Percentiles rank a stretch among this genome's conserved stretches.
Evolutionary conservation across 2,888 invertebrate species (phyloP).

Genomic region (Vandiemenella viatica): DNA sequence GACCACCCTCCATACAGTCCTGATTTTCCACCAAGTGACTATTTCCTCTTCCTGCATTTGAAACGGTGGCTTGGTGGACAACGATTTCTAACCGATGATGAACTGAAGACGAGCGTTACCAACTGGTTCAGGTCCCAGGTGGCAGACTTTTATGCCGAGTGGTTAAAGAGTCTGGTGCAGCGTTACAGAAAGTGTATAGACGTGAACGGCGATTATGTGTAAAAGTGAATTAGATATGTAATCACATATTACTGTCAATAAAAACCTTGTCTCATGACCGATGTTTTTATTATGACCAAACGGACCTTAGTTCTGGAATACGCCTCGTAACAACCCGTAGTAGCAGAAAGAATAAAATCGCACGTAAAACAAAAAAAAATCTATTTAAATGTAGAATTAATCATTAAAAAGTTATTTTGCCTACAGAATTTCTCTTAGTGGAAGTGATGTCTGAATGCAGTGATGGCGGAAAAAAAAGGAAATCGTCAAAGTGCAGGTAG

Average conservation of each 20-base stretch:
- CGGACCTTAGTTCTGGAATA: background rate
- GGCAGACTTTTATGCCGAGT: background rate
- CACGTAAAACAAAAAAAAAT: no score
- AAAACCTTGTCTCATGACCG: background rate
- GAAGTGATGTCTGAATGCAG: no score
- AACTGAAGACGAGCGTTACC: slow-evolving; percentile 1
- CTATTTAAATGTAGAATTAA: no score
- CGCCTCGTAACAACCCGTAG: background rate
- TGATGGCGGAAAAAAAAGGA: no score
- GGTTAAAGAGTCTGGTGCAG: no score
- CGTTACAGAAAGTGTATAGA: background rate
- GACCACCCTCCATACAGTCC: background rate
- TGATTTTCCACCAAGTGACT: background rate
- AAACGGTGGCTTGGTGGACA: slow-evolving; percentile 1
- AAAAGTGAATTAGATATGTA: no score
- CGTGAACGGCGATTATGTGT: background rate
- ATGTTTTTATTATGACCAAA: background rate
- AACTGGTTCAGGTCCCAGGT: background rate
- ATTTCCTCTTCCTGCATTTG: background rate
- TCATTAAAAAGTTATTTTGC: no score
- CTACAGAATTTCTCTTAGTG: no score
- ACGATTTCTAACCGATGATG: background rate
- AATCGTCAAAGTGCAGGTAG: no score
- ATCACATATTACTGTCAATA: background rate
- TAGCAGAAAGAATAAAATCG: no score